A percentile compares a stretch with the other conserved stretches of the same genome.
Conservation (phyloP, 2,113 vertebrate genomes). For the Alouatta palliata region DNA sequence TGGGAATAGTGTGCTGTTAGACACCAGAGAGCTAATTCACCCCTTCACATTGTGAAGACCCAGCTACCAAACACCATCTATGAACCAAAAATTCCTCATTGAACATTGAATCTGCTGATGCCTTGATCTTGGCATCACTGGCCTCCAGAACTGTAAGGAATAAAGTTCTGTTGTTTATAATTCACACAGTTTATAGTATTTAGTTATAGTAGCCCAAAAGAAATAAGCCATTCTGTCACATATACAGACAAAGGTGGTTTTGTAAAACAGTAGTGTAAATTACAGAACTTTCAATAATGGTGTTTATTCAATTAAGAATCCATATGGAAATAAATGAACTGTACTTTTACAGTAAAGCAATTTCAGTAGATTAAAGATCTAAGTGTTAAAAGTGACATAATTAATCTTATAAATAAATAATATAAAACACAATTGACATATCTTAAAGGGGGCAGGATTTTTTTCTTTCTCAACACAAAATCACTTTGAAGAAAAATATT, state of each 20-base stretch:
- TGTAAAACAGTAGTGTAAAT: background rate
- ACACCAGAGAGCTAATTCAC: background rate
- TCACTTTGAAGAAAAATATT: background rate
- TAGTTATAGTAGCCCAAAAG: background rate
- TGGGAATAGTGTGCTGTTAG: fast-evolving
- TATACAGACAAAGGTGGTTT: background rate
- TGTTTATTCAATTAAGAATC: background rate
- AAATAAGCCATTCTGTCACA: background rate
- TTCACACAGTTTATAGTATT: background rate
- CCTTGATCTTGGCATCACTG: background rate
- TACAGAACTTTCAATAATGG: background rate
- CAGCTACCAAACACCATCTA: background rate
- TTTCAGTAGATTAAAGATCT: background rate
- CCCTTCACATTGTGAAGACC: background rate
- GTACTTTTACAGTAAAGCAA: background rate
- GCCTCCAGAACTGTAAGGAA: background rate
- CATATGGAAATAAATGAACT: background rate
- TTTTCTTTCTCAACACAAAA: background rate
- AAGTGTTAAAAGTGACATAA: background rate
- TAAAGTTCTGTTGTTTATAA: background rate
- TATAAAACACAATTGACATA: background rate
- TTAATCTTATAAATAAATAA: background rate
- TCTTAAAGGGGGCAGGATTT: background rate
- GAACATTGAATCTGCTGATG: background rate
- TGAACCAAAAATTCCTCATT: background rate